Percentiles rank a stretch among this genome's conserved stretches.
Evolutionary conservation across 2,113 vertebrate species (phyloP).

Genomic region (Choloepus hoffmanni): DNA sequence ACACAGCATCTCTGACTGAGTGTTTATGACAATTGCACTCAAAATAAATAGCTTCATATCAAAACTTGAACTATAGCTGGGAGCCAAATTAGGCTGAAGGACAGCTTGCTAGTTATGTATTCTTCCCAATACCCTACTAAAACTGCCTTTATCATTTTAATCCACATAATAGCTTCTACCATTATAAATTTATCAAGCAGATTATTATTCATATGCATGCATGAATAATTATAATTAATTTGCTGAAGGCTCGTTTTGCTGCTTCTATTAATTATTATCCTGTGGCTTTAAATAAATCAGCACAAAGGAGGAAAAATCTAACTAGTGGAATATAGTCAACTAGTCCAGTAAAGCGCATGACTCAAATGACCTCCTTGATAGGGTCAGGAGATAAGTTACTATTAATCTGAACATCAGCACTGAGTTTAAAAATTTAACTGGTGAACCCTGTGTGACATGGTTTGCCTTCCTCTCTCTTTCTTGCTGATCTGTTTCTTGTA

Average conservation of each 20-base stretch:
- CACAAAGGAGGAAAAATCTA: not conserved
- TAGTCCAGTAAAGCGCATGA: not conserved
- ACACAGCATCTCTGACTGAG: slow-evolving; percentile 43
- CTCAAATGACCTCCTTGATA: not conserved
- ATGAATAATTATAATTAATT: slow-evolving; percentile 76
- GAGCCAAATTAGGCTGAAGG: slow-evolving; percentile 73
- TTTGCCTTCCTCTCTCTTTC: not conserved
- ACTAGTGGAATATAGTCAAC: not conserved
- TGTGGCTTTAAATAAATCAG: slow-evolving; percentile 70
- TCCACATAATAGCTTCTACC: slow-evolving; percentile 66
- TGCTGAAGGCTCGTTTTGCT: slow-evolving; percentile 68
- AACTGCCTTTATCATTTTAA: slow-evolving; percentile 78
- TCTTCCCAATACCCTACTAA: slow-evolving; percentile 49
- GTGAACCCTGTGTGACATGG: not conserved
- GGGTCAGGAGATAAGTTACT: not conserved
- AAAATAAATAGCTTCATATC: slow-evolving; percentile 77
- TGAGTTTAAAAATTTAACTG: slow-evolving; percentile 34
- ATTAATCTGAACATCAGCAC: not conserved
- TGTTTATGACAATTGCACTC: slow-evolving; percentile 72
- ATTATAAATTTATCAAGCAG: slow-evolving; percentile 80
- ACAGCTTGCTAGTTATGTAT: slow-evolving; percentile 48
- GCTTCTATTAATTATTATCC: slow-evolving; percentile 64
- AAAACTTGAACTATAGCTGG: slow-evolving; percentile 68
- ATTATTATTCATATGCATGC: slow-evolving; percentile 71
- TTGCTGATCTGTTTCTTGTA: slow-evolving; percentile 42